Conservation (phyloP, 2,113 vertebrate genomes). For the Fulica atra region DNA sequence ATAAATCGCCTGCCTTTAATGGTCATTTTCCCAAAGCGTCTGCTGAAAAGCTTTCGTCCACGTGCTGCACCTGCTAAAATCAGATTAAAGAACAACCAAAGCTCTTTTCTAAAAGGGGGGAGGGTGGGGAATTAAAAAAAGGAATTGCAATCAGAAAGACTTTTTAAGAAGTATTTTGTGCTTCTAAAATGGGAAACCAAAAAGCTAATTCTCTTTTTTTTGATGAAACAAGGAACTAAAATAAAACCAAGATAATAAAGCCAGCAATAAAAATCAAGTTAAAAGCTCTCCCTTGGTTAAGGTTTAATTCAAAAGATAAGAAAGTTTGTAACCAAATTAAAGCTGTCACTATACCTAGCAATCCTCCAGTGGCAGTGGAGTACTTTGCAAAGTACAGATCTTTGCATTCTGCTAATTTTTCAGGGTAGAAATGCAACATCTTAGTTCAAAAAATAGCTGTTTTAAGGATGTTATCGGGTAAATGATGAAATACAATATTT, state of each 20-base stretch:
- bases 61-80: slow-evolving; percentile 59
- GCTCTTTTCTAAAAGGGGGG: slow-evolving; percentile 5
- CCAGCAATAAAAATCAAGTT: not conserved
- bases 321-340: slow-evolving; percentile 7
- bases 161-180: not conserved
- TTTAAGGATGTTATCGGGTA: not conserved
- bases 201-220: not conserved
- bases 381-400: not conserved
- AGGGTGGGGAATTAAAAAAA: not conserved
- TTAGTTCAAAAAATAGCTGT: not conserved
- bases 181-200: not conserved
- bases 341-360: not conserved
- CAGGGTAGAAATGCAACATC: not conserved
- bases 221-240: not conserved
- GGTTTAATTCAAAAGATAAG: not conserved
- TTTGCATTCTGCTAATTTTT: not conserved
- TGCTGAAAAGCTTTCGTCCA: slow-evolving; percentile 51
- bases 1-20: not conserved
- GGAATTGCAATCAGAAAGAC: not conserved
- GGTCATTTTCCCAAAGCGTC: slow-evolving; percentile 46
- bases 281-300: not conserved
- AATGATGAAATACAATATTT: not conserved
- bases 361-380: not conserved
- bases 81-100: slow-evolving; percentile 40
- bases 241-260: not conserved